Evolutionary conservation across 2,888 invertebrate species (phyloP).

Genomic region (Alviniconcha strummeri): DNA sequence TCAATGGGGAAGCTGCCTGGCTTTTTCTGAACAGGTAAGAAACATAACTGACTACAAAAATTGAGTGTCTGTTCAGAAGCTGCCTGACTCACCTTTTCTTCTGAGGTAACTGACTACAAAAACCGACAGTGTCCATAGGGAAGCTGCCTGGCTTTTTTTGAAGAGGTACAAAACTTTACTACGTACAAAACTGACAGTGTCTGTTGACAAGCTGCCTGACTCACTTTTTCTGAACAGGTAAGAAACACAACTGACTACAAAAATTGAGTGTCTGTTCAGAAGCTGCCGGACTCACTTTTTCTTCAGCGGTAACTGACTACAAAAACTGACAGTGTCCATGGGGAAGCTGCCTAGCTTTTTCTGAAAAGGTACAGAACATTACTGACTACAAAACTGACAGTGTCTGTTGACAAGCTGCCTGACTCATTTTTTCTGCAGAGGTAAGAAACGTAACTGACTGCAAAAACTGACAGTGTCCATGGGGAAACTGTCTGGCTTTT

Average conservation of each 20-base stretch:
- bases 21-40: slow-evolving; percentile 23
- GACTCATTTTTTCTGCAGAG: slow-evolving; percentile 26
- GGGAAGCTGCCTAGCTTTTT: background rate
- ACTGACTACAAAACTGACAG: too few species aligned
- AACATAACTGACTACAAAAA: background rate
- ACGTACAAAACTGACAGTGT: too few species aligned
- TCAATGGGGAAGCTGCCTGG: background rate
- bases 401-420: too few species aligned
- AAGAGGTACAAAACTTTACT: too few species aligned
- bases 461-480: background rate
- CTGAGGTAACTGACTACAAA: background rate
- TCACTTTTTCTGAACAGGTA: slow-evolving; percentile 21
- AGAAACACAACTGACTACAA: background rate
- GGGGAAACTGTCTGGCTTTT: background rate
- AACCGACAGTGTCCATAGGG: too few species aligned
- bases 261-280: background rate
- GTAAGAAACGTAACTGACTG: background rate
- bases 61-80: background rate
- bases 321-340: too few species aligned
- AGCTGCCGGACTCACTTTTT: background rate
- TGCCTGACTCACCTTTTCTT: background rate
- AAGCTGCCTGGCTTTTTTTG: background rate
- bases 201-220: too few species aligned
- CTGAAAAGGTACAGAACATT: too few species aligned
- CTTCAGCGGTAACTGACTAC: background rate